Base-by-base conservation (phyloP, 2,113 vertebrate species). In the Dolichotis patagonum region DNA sequence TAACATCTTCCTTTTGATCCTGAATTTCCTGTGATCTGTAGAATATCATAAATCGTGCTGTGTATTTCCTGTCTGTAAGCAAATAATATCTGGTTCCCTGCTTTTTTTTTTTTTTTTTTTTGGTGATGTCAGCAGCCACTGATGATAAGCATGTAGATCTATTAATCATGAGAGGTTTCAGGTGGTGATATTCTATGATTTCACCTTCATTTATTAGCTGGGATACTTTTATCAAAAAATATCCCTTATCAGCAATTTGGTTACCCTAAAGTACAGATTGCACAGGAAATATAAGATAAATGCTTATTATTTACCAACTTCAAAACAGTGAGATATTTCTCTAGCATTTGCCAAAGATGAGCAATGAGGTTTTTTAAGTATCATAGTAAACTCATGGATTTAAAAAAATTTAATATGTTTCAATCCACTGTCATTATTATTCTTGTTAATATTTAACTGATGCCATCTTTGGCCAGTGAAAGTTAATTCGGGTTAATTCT, bases 291-390 rank as follows among this genome's bases (percentile, higher is more conserved):
- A 46, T 16, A 28, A 43, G 24, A 7, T 24, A 28, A 16, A 46
- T 77, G 54, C 10, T 78, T n/a, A 43, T 85, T 80, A 75, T 52
- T 82, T 89, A 65, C 28, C 49, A 86, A 82, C 86, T 90, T 95
- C 63, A 90, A 52, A 85, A 81, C 38, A 92, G 38, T 58, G 54
- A 73, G 4, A 85, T 62, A 30, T 3, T 85, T 78, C 30, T 46
- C 30, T 80, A 71, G 38, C 20, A 95, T 85, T 71, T 80, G 30
- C 62, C 63, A 80, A 73, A 89, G 32, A 46, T 81, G 85, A 71
- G 30, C 0, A 12, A 6, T 85, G 54, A 92, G 30, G 38, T 67
- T 38, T 92, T 88, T 88, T 83, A 82, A 46, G 58, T 85, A 88
- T 85, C 80, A 73, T 92, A 46, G 35, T 49, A 62, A 84, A 80